phyloP scores from a whole-genome alignment of 2,113 vertebrate genomes.

The Gracilinanus agilis region DNA sequence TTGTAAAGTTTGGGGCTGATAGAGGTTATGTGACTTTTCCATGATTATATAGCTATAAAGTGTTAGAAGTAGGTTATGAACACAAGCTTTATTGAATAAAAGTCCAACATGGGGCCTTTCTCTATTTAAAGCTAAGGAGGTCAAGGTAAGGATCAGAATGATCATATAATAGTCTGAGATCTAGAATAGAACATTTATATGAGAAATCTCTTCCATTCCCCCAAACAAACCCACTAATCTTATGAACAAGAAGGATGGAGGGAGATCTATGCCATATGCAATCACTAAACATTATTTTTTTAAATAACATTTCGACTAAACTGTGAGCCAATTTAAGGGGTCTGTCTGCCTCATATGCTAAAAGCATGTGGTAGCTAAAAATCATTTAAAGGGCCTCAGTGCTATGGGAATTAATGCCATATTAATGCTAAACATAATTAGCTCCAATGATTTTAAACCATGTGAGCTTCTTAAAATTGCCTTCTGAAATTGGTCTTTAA shows the following conservation, averaged over 20 bases:
- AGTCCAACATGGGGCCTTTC: not conserved
- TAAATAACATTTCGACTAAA: conserved; percentile 34
- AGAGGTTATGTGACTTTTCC: not conserved
- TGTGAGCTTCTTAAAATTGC: conserved; percentile 55
- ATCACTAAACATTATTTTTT: not conserved
- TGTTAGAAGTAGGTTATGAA: not conserved
- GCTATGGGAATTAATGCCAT: conserved; percentile 40
- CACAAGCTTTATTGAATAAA: not conserved
- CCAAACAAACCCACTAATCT: not conserved
- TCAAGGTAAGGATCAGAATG: not conserved
- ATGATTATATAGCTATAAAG: not conserved
- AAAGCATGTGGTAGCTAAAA: conserved; percentile 31
- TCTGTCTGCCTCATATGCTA: conserved; percentile 18
- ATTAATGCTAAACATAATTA: conserved; percentile 55
- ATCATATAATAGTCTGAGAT: not conserved
- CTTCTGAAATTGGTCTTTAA: conserved; percentile 49
- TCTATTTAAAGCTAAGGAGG: not conserved
- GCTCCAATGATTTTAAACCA: conserved; percentile 45
- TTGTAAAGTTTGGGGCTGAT: not conserved
- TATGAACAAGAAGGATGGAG: not conserved
- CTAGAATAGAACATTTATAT: not conserved
- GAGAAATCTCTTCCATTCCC: not conserved
- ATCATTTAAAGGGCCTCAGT: conserved; percentile 32
- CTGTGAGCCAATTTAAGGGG: conserved; percentile 1
- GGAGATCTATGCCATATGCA: not conserved